phyloP scores from a whole-genome alignment of 2,888 invertebrate species.

The Stenodema calcarata region DNA sequence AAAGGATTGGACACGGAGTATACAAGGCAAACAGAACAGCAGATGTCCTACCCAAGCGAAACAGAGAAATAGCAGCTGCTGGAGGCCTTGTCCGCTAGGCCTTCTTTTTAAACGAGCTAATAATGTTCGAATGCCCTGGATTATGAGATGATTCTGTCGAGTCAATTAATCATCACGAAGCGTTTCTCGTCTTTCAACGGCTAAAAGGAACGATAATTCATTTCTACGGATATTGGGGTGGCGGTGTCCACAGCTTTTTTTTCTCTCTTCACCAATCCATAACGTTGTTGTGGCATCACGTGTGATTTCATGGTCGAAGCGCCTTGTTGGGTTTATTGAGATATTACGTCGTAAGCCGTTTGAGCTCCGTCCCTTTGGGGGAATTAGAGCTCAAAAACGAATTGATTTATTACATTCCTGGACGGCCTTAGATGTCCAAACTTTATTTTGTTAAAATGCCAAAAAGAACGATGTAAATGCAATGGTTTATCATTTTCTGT shows the following conservation, averaged over 20 bases:
- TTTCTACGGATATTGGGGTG: neutral
- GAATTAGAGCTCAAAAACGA: neutral
- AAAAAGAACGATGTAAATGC: too few species aligned
- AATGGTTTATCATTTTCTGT: too few species aligned
- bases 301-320: neutral
- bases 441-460: too few species aligned
- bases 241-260: neutral
- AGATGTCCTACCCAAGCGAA: slow-evolving; percentile 19
- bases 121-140: neutral
- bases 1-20: slow-evolving; percentile 1
- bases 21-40: slow-evolving; percentile 25
- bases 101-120: neutral
- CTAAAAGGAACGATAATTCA: neutral
- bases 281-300: neutral
- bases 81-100: neutral
- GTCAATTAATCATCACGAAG: slow-evolving; percentile 9
- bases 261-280: neutral
- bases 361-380: neutral
- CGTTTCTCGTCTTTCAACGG: neutral
- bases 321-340: neutral
- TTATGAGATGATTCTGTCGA: neutral
- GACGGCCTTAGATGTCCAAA: too few species aligned
- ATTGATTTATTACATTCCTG: neutral
- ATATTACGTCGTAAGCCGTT: neutral
- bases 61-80: neutral